Percentiles rank a stretch among this genome's conserved stretches.
phyloP scores from a whole-genome alignment of 2,797 vertebrate genomes.

The Bradypodion pumilum region DNA sequence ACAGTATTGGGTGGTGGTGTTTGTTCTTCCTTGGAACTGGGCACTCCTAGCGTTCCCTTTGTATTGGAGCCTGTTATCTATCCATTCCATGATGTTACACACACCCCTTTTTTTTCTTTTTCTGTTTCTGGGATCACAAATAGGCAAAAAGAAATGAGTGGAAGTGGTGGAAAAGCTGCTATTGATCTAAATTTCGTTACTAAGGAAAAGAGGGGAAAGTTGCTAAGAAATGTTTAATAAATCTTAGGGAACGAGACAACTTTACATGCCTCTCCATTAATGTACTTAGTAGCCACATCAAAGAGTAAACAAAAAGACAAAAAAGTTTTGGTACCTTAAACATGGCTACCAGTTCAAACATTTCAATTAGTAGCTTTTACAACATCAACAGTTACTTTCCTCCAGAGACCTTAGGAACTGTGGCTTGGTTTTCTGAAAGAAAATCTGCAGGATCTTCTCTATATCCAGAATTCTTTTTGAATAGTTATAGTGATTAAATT shows the following conservation, averaged over 20 bases:
- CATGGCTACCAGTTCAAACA: too few species aligned
- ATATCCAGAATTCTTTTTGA: not conserved
- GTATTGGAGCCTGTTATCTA: not conserved
- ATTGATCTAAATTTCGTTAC: not conserved
- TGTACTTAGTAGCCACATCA: not conserved
- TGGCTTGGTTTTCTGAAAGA: not conserved
- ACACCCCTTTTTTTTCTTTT: not conserved
- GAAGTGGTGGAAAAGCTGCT: not conserved
- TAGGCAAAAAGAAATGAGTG: not conserved
- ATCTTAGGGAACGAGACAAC: not conserved
- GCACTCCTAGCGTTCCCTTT: not conserved
- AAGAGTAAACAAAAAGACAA: too few species aligned
- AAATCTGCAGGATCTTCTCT: not conserved
- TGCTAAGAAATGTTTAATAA: not conserved
- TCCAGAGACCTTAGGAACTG: not conserved
- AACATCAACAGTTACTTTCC: not conserved
- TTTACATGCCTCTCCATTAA: not conserved
- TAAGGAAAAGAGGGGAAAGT: not conserved
- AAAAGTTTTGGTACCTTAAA: too few species aligned
- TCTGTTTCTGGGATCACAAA: not conserved
- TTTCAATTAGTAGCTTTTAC: too few species aligned
- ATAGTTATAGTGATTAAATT: not conserved
- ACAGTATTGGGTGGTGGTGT: too few species aligned
- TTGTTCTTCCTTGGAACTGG: not conserved
- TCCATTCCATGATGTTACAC: not conserved